These are phyloP conservation scores for Luidia sarsii DNA, from an alignment of 53 echinoderm and acorn worm genomes.

Conservation along the genomic window DNA sequence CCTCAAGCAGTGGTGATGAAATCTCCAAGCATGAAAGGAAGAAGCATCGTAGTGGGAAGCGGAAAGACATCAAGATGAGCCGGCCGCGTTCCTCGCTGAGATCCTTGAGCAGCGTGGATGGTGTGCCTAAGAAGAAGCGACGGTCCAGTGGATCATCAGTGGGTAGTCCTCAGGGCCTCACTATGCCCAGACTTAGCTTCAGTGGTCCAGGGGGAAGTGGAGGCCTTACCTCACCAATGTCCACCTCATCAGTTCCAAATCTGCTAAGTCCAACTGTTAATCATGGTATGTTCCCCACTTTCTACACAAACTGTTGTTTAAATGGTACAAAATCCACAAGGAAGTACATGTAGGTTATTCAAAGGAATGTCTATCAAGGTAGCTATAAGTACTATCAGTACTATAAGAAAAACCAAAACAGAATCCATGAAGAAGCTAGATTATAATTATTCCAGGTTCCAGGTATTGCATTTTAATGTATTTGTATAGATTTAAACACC, in stretches of 20 bases:
- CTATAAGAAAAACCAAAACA: no score
- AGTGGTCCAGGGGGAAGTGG: slow-evolving; percentile 45
- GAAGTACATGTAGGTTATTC: no score
- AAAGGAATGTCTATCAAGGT: no score
- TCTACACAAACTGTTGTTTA: no score
- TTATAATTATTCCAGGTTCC: no score
- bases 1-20: slow-evolving; percentile 49
- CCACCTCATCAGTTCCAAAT: slow-evolving; percentile 11
- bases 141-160: slow-evolving; percentile 60
- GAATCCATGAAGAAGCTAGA: no score
- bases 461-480: no score
- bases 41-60: slow-evolving; percentile 77
- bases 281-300: slow-evolving; percentile 7
- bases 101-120: slow-evolving; percentile 55
- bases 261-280: slow-evolving; percentile 19
- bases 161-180: slow-evolving; percentile 40
- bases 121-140: slow-evolving; percentile 77
- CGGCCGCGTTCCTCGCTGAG: slow-evolving; percentile 54
- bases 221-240: slow-evolving; percentile 32
- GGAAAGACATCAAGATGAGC: slow-evolving; percentile 60
- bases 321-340: no score
- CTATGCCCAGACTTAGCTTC: slow-evolving; percentile 43
- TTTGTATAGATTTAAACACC: no score
- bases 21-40: slow-evolving; percentile 74
- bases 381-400: no score